Conservation (phyloP, 2,113 vertebrate genomes). For the Urocynchramus pylzowi region DNA sequence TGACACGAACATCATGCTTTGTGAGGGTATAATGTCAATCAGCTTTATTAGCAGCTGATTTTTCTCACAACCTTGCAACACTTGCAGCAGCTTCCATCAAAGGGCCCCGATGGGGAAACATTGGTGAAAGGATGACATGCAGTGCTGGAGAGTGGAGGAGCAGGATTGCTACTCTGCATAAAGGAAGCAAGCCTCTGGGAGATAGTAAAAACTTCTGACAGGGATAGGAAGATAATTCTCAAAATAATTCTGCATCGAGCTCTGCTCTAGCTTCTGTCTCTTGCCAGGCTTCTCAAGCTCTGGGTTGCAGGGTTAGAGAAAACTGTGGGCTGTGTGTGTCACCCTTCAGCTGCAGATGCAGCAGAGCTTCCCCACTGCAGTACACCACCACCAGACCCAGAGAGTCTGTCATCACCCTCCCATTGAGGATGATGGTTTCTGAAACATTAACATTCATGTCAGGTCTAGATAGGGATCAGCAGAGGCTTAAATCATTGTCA, state of each 20-base stretch:
- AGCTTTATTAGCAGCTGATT: not conserved
- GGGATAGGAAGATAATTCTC: not conserved
- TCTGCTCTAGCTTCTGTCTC: not conserved
- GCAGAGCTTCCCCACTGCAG: not conserved
- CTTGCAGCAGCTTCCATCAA: not conserved
- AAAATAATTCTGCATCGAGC: not conserved
- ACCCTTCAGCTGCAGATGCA: not conserved
- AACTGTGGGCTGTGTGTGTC: not conserved
- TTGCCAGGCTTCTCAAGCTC: not conserved
- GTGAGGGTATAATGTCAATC: not conserved
- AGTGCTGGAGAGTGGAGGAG: rapidly evolving
- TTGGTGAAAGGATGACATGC: not conserved
- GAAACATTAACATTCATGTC: slow-evolving; percentile 40
- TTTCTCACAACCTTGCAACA: not conserved
- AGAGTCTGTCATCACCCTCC: not conserved
- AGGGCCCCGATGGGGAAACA: not conserved
- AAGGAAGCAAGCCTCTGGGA: not conserved
- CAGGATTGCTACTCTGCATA: not conserved
- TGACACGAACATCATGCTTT: not conserved
- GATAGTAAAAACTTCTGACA: not conserved
- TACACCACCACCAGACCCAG: not conserved
- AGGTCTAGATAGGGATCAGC: slow-evolving; percentile 25
- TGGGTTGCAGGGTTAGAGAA: slow-evolving; percentile 1
- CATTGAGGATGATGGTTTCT: not conserved
- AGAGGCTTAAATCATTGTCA: slow-evolving; percentile 44